Percentiles rank a stretch among this genome's conserved stretches.
Evolutionary conservation across 2,797 vertebrate genomes (phyloP).

Genomic region (Chaunax sp.): DNA sequence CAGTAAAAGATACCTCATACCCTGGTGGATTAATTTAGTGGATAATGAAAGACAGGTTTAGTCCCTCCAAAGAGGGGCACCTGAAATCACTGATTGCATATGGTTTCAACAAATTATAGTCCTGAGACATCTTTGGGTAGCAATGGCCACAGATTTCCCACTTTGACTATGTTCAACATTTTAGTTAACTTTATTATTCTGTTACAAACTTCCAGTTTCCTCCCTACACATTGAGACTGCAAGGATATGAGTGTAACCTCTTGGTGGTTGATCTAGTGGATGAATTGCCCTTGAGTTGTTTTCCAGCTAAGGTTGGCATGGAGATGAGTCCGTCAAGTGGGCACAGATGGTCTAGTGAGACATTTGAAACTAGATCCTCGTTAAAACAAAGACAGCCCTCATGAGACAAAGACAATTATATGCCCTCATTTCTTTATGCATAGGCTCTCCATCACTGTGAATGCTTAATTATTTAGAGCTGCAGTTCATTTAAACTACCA

Average conservation of each 20-base stretch:
- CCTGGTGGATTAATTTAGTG: slow-evolving; percentile 1
- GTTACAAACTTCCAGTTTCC: neutral
- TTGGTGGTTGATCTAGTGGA: neutral
- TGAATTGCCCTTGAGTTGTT: slow-evolving; percentile 46
- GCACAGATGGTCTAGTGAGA: slow-evolving; percentile 58
- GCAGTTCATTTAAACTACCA: neutral
- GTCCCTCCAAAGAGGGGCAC: neutral
- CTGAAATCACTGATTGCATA: neutral
- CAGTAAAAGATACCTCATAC: neutral
- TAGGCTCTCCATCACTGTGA: neutral
- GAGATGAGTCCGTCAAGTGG: slow-evolving; percentile 54
- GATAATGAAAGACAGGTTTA: neutral
- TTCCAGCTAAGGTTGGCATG: slow-evolving; percentile 52
- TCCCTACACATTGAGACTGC: neutral
- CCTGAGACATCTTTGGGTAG: too few relatives aligned
- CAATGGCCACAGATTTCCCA: neutral
- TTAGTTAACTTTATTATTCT: neutral
- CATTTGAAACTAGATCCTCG: slow-evolving; percentile 2
- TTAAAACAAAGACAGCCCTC: slow-evolving; percentile 7
- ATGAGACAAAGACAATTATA: neutral
- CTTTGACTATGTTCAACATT: neutral
- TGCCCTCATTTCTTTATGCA: neutral
- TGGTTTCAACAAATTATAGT: neutral
- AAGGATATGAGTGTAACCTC: neutral
- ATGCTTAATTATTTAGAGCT: neutral